phyloP scores from a whole-genome alignment of 2,797 vertebrate genomes.

The Carapus acus region DNA sequence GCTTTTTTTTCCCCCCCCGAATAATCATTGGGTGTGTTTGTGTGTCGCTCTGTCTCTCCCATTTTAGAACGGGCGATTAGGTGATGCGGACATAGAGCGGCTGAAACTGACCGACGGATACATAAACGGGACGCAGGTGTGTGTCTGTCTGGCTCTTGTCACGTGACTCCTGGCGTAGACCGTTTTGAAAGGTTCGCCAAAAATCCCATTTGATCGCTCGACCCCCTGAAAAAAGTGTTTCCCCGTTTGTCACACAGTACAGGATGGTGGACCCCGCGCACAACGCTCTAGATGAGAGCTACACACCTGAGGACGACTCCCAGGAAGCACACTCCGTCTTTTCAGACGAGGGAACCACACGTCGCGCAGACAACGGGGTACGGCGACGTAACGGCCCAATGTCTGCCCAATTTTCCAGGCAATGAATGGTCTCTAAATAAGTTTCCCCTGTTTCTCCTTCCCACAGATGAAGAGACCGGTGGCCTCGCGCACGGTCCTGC shows the following conservation, averaged over 20 bases:
- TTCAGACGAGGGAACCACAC: conserved; percentile 85
- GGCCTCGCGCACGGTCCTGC: conserved; percentile 82
- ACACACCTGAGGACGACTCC: conserved; percentile 87
- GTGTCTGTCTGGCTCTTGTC: conserved; percentile 25
- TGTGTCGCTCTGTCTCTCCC: conserved; percentile 19
- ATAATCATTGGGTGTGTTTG: conserved; percentile 3
- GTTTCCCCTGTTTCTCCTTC: background rate
- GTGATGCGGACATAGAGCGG: conserved; percentile 88
- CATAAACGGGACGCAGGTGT: conserved; percentile 87
- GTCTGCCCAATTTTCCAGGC: background rate
- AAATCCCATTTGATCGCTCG: no score
- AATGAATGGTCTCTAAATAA: background rate
- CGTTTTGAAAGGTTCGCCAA: no score
- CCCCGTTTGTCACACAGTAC: conserved; percentile 65
- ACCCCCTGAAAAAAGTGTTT: no score
- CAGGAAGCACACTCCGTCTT: conserved; percentile 85
- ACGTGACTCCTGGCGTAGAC: no score
- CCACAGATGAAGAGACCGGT: conserved; percentile 87
- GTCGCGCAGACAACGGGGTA: conserved; percentile 86
- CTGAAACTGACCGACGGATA: conserved; percentile 85
- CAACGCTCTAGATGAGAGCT: conserved; percentile 80
- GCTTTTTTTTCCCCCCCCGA: no score
- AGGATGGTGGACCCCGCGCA: conserved; percentile 92
- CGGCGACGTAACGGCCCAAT: background rate
- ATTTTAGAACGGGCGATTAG: conserved; percentile 83